Percentiles rank a stretch among this genome's conserved stretches.
Conservation (phyloP, 2,888 invertebrate species). For the Smittia aterrima region DNA sequence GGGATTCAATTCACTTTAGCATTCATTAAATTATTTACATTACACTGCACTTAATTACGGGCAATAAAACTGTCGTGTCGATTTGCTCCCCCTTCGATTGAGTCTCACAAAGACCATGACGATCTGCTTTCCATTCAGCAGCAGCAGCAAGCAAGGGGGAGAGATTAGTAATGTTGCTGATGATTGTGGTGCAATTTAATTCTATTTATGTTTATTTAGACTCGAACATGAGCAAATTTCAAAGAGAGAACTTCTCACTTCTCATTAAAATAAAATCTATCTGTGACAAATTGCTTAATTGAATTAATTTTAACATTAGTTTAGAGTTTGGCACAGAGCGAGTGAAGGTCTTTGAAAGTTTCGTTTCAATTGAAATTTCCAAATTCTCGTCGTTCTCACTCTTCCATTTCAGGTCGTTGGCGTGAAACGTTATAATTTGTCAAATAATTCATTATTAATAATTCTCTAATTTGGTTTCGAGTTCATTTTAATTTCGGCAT, state of each 20-base stretch:
- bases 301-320: constrained; percentile 34
- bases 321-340: not conserved
- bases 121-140: not conserved
- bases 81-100: not conserved
- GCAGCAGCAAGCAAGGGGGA: not conserved
- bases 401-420: not conserved
- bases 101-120: not conserved
- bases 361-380: too few relatives aligned
- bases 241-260: not conserved
- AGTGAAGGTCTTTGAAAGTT: not conserved
- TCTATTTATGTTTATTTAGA: constrained; percentile 26
- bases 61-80: constrained; percentile 11
- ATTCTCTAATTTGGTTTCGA: constrained; percentile 2
- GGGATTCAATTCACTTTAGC: not conserved
- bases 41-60: constrained; percentile 40
- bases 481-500: constrained; percentile 4
- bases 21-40: constrained; percentile 42
- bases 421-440: constrained; percentile 15
- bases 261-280: constrained; percentile 38
- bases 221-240: not conserved
- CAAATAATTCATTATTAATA: constrained; percentile 20
- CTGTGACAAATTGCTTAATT: constrained; percentile 39
- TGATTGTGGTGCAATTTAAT: constrained; percentile 34
- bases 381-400: too few relatives aligned
- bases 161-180: constrained; percentile 3